A percentile compares a stretch with the other conserved stretches of the same genome.
phyloP scores from a whole-genome alignment of 1,140 invertebrate species.

The Paraescarpia echinospica region DNA sequence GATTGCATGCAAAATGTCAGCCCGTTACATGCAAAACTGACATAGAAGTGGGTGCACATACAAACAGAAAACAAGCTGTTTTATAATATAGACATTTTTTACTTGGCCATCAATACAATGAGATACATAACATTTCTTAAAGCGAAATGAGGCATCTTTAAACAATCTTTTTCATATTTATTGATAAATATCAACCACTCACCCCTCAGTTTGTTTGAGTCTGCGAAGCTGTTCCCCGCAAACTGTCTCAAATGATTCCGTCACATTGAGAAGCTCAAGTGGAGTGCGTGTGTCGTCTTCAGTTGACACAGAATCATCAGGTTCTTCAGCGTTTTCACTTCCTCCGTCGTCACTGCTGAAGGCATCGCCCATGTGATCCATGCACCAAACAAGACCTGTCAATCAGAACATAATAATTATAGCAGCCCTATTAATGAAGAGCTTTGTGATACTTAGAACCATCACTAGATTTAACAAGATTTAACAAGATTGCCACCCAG shows the following conservation, averaged over 20 bases:
- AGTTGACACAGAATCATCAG: not conserved
- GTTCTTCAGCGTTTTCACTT: not conserved
- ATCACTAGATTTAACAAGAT: not conserved
- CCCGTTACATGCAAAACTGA: too few species aligned
- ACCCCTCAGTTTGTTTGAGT: not conserved
- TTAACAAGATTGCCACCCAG: too few species aligned
- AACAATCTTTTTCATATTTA: too few species aligned
- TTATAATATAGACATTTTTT: too few species aligned
- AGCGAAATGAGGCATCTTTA: too few species aligned
- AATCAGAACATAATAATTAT: not conserved
- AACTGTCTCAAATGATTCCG: not conserved
- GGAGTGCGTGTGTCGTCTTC: not conserved
- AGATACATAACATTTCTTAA: too few species aligned
- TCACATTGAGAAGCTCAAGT: not conserved
- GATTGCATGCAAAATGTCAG: too few species aligned
- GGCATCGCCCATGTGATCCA: slow-evolving; percentile 28
- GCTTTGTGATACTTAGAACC: not conserved
- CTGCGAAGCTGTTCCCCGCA: not conserved
- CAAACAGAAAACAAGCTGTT: too few species aligned
- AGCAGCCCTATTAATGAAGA: not conserved
- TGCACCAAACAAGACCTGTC: slow-evolving; percentile 36
- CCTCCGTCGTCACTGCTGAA: slow-evolving; percentile 24
- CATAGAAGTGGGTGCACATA: too few species aligned
- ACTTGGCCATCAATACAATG: too few species aligned
- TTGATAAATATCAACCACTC: not conserved